Evolutionary conservation across 2,113 vertebrate species (phyloP).

Genomic region (Lepus europaeus): DNA sequence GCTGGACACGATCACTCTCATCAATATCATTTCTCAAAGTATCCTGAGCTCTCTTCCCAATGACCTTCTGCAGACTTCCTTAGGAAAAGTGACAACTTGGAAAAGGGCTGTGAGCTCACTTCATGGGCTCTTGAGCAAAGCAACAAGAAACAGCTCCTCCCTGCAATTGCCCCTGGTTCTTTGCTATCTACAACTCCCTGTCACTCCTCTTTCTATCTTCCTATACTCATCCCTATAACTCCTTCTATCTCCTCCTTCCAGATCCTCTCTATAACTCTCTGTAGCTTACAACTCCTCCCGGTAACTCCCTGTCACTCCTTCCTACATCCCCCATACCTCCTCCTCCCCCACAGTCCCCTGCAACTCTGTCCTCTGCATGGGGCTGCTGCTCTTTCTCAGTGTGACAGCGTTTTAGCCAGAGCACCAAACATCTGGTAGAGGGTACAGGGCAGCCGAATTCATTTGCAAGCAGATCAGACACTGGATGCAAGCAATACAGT

Average conservation of each 20-base stretch:
- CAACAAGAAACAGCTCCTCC: not conserved
- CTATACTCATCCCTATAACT: too few relatives aligned
- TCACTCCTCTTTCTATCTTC: too few relatives aligned
- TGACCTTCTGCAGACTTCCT: not conserved
- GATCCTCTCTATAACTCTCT: too few relatives aligned
- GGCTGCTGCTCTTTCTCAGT: not conserved
- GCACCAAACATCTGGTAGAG: not conserved
- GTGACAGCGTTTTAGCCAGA: not conserved
- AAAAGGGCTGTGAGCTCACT: not conserved
- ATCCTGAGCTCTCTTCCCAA: not conserved
- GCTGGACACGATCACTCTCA: not conserved
- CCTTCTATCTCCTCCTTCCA: too few relatives aligned
- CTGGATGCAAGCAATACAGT: too few relatives aligned
- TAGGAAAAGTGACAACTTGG: not conserved
- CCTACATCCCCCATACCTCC: too few relatives aligned
- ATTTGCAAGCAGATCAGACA: not conserved
- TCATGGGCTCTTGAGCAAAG: not conserved
- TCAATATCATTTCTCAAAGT: conserved; percentile 39
- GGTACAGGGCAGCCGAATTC: not conserved
- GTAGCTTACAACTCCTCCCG: too few relatives aligned
- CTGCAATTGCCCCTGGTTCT: not conserved
- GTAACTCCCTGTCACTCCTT: too few relatives aligned
- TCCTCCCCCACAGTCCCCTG: not conserved
- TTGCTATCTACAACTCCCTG: too few relatives aligned
- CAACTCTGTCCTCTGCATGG: not conserved